Base-by-base conservation (phyloP, 2,113 vertebrate species). In the Mandrillus leucophaeus region DNA sequence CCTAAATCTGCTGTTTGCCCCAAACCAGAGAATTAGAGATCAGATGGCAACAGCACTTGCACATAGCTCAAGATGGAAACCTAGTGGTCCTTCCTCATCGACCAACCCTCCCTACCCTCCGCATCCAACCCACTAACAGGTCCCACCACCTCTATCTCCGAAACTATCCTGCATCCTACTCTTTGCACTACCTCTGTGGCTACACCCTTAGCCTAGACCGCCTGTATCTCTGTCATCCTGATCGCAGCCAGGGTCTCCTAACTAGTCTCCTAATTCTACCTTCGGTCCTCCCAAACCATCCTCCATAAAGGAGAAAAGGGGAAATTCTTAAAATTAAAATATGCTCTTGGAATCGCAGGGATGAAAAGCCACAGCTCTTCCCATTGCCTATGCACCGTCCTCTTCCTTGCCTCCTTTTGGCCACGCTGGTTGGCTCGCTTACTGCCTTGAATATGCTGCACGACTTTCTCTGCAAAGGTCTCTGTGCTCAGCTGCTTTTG, bases 351-450 rank as follows among this genome's bases (percentile, higher is more conserved):
- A 50, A 68, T 30, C n/a, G 22, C 87, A 10, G 6, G 1, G 20
- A 57, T 16, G 38, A 40, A 59, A 50, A 30, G 12, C 59, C 50
- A 52, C 12, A 83, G 59, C 45, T 48, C 43, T 18, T 45, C 52
- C 20, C 30, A 18, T 14, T 45, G 66, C 8, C 55, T 18, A 13
- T 1, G 38, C 73, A 76, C 5, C 13, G 14, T 6, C 25, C 25
- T 45, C 43, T 5, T 17, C 59, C 20, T 43, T 14, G 30, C 30
- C 40, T 2, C 6, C 27, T 43, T 3, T 3, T 3, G 3, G 22
- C 50, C 76, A n/a, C 5, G 0, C 1, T 5, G 4, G 43, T 20
- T n/a, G 52, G 35, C 22, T 27, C 3, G 6, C 10, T 22, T 14
- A 12, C 8, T 4, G 8, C 27, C 50, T 14, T 25, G 38, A 68